Evolutionary conservation across 2,113 vertebrate genomes (phyloP).

Genomic region (Donacobius atricapilla): DNA sequence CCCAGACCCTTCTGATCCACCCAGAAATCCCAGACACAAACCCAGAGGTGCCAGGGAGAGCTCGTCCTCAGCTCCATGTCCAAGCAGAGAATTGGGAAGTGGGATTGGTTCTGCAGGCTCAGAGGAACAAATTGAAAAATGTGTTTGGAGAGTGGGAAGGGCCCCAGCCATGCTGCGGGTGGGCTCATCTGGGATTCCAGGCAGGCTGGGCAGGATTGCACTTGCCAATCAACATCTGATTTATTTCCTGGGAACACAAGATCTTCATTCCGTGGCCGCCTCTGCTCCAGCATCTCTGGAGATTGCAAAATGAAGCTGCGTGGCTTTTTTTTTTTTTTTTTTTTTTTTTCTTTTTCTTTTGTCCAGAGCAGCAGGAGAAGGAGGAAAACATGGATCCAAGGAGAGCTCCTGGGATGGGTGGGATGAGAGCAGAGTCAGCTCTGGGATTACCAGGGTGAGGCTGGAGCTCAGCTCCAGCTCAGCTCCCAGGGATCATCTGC

Average conservation of each 20-base stretch:
- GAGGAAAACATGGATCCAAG: neutral
- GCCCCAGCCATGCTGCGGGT: neutral
- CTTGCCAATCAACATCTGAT: slow-evolving; percentile 57
- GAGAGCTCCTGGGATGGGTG: neutral
- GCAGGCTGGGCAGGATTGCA: slow-evolving; percentile 21
- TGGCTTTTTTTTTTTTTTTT: neutral
- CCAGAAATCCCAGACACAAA: neutral
- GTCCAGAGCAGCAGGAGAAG: neutral
- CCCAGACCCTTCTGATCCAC: neutral
- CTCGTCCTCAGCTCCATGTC: neutral
- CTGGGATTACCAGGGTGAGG: neutral
- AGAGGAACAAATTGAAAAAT: neutral
- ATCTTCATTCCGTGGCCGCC: neutral
- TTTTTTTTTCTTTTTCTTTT: neutral
- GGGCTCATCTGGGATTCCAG: slow-evolving; percentile 40
- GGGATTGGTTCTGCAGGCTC: neutral
- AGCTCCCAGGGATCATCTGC: neutral
- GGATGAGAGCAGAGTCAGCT: neutral
- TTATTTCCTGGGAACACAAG: slow-evolving; percentile 32
- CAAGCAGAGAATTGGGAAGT: neutral
- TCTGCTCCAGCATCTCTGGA: neutral
- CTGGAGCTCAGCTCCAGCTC: neutral
- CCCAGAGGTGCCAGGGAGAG: neutral
- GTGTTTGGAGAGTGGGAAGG: neutral
- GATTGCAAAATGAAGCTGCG: neutral